Base-by-base conservation (phyloP, 2,888 invertebrate genomes). In the Tipula unca region DNA sequence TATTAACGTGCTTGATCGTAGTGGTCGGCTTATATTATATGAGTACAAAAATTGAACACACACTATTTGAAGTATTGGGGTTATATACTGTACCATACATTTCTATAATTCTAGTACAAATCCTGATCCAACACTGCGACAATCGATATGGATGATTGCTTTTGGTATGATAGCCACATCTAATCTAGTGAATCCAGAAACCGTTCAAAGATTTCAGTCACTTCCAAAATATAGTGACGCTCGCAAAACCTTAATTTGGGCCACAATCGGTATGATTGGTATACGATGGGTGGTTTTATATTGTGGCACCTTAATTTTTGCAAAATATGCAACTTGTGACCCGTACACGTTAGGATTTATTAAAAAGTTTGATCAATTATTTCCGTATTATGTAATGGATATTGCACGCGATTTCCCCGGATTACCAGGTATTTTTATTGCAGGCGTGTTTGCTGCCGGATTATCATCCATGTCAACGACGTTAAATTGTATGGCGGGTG, bases 381-480 rank as follows among this genome's bases (percentile, higher is more conserved):
- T 95, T 3, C 95, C 96, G 0, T 93, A 93, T 88, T 96, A 94
- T 88, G 93, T 96, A 4, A 94, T 95, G 92, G 94, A 94, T 87
- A 91, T 94, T 14, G 92, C 95, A 0, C 90, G 91, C 1, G 90
- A 92, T 89, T 92, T 94, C 88, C 94, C 94, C n/a, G 95, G 95
- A 0, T 91, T 96, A 85, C 93, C 95, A 32, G 96, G 96, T 2
- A 91, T 96, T 82, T 96, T 96, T 88, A 93, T 95, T 3, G 95
- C 95, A 29, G 94, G 95, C 29, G 92, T 95, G 82, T 95, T 95
- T 87, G 94, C 94, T 88, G 95, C 95, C 0, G 95, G 95, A 0
- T 92, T 95, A 36, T 94, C 94, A 84, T 93, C 94, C 82, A 92
- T 94, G 89, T 94, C 94, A n/a, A 92, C 93, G 0, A 90, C 92